Evolutionary conservation across 30 jellyfish, hydroid and myxozoan species (phyloP).

Genomic region (Aurelia coerulea): DNA sequence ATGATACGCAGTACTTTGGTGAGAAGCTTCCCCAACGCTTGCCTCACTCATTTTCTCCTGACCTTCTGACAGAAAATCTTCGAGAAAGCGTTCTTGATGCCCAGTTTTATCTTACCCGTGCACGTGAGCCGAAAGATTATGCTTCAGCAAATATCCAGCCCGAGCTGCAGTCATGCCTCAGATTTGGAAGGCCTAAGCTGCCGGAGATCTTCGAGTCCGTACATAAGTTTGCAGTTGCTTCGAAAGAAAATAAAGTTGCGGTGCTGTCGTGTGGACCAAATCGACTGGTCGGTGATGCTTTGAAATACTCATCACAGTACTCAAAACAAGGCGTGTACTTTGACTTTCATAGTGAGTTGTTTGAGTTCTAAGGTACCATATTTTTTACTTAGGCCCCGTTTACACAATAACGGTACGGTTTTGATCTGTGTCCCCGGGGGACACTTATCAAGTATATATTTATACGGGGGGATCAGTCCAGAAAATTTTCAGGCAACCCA

Average conservation of each 20-base stretch:
- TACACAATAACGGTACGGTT: too few species aligned
- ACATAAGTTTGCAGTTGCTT: slow-evolving; percentile 40
- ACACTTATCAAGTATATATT: too few species aligned
- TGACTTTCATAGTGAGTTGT: slow-evolving; percentile 70
- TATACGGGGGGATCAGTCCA: too few species aligned
- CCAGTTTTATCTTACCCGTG: slow-evolving; percentile 74
- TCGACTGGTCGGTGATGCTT: slow-evolving; percentile 69
- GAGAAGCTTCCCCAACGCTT: slow-evolving; percentile 26
- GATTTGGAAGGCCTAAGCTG: slow-evolving; percentile 80
- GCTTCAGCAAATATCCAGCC: slow-evolving; percentile 72
- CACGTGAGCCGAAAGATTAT: slow-evolving; percentile 62
- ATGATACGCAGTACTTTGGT: slow-evolving; percentile 66
- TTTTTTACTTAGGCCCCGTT: too few species aligned
- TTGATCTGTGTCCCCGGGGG: too few species aligned
- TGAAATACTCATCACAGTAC: slow-evolving; percentile 27
- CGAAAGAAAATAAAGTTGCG: slow-evolving; percentile 58
- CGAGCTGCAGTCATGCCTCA: slow-evolving; percentile 65
- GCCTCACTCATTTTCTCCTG: slow-evolving; percentile 75
- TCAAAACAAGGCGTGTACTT: slow-evolving; percentile 62
- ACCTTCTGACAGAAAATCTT: slow-evolving; percentile 41
- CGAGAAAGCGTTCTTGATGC: slow-evolving; percentile 61
- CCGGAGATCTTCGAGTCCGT: slow-evolving; percentile 56
- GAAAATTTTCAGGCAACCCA: too few species aligned
- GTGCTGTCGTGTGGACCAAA: slow-evolving; percentile 75
- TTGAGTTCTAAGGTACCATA: slow-evolving; percentile 41